phyloP scores from a whole-genome alignment of 2,797 vertebrate species.

The Gallinago solitaria region DNA sequence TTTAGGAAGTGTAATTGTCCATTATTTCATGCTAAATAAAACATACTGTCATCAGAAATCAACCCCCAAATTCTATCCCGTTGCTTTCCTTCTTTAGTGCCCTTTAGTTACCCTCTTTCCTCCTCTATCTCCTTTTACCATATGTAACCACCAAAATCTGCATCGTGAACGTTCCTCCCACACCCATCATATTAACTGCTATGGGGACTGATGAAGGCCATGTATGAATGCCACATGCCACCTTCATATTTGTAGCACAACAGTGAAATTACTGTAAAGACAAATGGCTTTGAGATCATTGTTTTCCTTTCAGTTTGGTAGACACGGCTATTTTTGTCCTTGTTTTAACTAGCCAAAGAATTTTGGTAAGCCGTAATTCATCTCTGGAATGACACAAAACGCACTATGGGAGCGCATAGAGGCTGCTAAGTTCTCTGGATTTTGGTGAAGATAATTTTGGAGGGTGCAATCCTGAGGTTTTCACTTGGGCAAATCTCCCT shows the following conservation, averaged over 20 bases:
- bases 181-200: background rate
- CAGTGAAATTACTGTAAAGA: background rate
- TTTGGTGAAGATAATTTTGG: constrained; percentile 45
- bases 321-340: constrained; percentile 27
- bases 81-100: background rate
- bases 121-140: background rate
- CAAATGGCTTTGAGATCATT: background rate
- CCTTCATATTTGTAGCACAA: background rate
- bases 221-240: background rate
- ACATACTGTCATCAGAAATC: background rate
- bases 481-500: background rate
- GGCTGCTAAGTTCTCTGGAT: constrained; percentile 14
- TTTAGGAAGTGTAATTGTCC: background rate
- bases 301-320: constrained; percentile 35
- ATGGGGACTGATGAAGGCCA: background rate
- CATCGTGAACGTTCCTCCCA: background rate
- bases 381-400: constrained; percentile 34
- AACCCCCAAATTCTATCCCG: background rate
- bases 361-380: constrained; percentile 20
- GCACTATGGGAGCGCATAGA: background rate
- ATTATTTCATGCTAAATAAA: background rate
- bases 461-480: constrained; percentile 43
- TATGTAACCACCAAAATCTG: background rate
- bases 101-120: background rate
- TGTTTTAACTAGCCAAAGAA: constrained; percentile 22